phyloP scores from a whole-genome alignment of 2,113 vertebrate genomes.

The Pluvialis apricaria region DNA sequence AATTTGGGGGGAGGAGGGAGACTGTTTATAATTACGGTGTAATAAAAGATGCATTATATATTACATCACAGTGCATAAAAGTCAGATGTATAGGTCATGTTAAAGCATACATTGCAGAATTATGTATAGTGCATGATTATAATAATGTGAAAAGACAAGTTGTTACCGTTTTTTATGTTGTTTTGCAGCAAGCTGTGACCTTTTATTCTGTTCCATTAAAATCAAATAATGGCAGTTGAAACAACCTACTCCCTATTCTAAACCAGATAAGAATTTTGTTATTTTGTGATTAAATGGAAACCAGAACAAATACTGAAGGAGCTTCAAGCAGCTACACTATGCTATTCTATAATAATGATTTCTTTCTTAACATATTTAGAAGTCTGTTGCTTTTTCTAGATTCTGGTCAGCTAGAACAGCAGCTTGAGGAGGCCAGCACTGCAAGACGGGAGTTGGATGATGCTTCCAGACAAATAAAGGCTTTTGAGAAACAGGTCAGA shows the following conservation, averaged over 20 bases:
- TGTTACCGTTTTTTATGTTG: not conserved
- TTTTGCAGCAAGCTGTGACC: not conserved
- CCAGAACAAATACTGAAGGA: not conserved
- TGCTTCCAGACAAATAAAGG: constrained; percentile 87
- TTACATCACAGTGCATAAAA: not conserved
- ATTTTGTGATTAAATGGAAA: not conserved
- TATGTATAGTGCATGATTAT: not conserved
- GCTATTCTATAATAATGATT: not conserved
- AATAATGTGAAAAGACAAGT: not conserved
- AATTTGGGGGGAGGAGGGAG: not conserved
- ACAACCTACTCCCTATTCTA: not conserved
- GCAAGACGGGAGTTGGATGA: constrained; percentile 87
- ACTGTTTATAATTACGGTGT: not conserved
- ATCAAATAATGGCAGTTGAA: not conserved
- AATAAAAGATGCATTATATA: not conserved
- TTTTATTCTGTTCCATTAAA: not conserved
- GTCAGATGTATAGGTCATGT: not conserved
- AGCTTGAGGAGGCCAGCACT: constrained; percentile 86
- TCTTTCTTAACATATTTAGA: not conserved
- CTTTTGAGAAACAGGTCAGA: constrained; percentile 91
- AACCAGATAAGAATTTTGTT: not conserved
- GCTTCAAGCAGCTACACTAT: not conserved
- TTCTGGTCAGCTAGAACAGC: constrained; percentile 86
- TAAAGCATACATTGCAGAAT: not conserved
- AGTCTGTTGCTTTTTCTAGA: constrained; percentile 73